A percentile compares a stretch with the other conserved stretches of the same genome.
These are phyloP conservation scores for Drosophila melanosoma DNA, from an alignment of 2,888 invertebrate genomes.

Conservation along the genomic window DNA sequence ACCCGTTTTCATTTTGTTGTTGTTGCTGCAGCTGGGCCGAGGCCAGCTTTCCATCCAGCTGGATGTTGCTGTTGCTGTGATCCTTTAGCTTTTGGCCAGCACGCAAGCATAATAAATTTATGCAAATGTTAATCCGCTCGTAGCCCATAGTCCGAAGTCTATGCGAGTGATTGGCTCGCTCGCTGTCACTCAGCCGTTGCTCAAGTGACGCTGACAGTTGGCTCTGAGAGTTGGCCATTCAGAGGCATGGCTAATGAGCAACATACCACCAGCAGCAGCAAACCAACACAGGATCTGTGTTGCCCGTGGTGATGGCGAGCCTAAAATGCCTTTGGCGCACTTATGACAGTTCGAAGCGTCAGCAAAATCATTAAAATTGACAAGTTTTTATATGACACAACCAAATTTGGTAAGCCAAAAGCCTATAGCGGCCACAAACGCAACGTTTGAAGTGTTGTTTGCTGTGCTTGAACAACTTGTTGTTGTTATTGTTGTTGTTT, in stretches of 20 bases:
- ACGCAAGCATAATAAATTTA: constrained; percentile 73
- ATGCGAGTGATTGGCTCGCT: constrained; percentile 50
- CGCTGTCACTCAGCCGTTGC: constrained; percentile 50
- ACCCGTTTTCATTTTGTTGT: constrained; percentile 58
- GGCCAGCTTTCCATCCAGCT: constrained; percentile 2
- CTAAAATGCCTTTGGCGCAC: constrained; percentile 77
- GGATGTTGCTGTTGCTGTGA: constrained; percentile 52
- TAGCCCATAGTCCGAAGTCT: constrained; percentile 20
- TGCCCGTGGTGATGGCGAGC: constrained; percentile 29
- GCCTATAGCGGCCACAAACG: constrained; percentile 44
- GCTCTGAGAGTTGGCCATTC: constrained; percentile 48
- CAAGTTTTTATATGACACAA: constrained; percentile 75
- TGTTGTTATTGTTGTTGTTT: constrained; percentile 51
- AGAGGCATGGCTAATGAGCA: constrained; percentile 77
- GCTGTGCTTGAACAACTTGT: constrained; percentile 63
- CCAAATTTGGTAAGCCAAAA: constrained; percentile 78
- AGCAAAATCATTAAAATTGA: constrained; percentile 83
- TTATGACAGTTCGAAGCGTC: constrained; percentile 82
- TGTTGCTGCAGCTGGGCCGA: constrained; percentile 39
- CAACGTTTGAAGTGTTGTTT: constrained; percentile 74
- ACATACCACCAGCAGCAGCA: constrained; percentile 15
- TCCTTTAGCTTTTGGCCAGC: constrained; percentile 61
- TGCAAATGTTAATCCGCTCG: constrained; percentile 62
- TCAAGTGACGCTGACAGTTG: constrained; percentile 62
- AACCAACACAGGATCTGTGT: constrained; percentile 45